Evolutionary conservation across 2,113 vertebrate species (phyloP).

Genomic region (Triplophysa rosa): DNA sequence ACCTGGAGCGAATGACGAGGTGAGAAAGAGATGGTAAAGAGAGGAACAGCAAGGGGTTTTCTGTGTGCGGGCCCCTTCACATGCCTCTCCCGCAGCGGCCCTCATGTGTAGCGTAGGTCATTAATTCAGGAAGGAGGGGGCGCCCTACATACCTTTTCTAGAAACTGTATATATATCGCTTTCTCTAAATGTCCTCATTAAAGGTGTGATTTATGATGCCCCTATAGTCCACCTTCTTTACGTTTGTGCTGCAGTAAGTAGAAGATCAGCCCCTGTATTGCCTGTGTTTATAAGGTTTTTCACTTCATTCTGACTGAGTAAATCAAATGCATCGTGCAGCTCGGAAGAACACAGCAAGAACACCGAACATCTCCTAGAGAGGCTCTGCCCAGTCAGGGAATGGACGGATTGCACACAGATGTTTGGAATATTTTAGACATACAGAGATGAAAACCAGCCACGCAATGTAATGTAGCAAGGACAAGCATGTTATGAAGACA

Average conservation of each 20-base stretch:
- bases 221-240: constrained; percentile 23
- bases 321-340: constrained; percentile 32
- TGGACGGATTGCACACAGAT: constrained; percentile 19
- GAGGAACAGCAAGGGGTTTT: constrained; percentile 35
- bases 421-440: constrained; percentile 23
- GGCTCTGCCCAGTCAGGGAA: constrained; percentile 17
- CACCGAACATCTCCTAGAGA: constrained; percentile 31
- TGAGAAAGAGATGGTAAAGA: constrained; percentile 23
- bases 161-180: constrained; percentile 47
- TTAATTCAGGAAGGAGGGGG: constrained; percentile 52
- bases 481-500: background rate
- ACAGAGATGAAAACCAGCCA: constrained; percentile 16
- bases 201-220: constrained; percentile 55
- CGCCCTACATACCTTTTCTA: constrained; percentile 58
- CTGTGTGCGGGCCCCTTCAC: constrained; percentile 30
- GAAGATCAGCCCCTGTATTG: constrained; percentile 2
- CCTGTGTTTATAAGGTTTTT: constrained; percentile 40
- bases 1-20: constrained; percentile 32
- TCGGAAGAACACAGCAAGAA: constrained; percentile 18
- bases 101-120: constrained; percentile 37
- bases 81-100: constrained; percentile 42
- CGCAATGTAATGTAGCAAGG: constrained; percentile 15
- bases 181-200: constrained; percentile 56
- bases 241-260: constrained; percentile 25
- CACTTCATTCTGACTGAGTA: background rate